Conservation (phyloP, 2,888 invertebrate genomes). For the Pterobdella sp. region DNA sequence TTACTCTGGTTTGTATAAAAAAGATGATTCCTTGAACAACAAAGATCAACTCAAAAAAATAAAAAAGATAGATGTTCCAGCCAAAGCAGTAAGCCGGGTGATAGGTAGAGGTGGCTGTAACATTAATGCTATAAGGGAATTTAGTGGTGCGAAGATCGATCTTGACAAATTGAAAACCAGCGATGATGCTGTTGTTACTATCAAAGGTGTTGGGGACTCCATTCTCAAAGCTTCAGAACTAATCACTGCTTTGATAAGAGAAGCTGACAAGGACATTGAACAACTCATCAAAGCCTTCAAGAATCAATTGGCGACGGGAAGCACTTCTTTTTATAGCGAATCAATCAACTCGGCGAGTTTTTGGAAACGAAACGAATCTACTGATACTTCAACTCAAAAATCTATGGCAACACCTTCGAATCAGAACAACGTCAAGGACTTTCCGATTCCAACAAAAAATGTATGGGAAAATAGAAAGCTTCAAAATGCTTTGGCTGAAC, state of each 20-base stretch:
- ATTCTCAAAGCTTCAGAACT: constrained; percentile 83
- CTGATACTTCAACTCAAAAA: not conserved
- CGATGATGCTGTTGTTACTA: constrained; percentile 72
- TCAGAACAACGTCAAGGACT: not conserved
- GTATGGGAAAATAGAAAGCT: constrained; percentile 36
- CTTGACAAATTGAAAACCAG: constrained; percentile 76
- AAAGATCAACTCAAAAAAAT: constrained; percentile 76
- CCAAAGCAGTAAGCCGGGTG: constrained; percentile 88
- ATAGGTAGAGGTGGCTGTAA: constrained; percentile 95
- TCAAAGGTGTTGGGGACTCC: constrained; percentile 85
- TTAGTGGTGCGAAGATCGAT: constrained; percentile 94
- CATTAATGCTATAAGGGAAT: constrained; percentile 91
- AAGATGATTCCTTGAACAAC: constrained; percentile 62
- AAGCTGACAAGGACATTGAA: constrained; percentile 64
- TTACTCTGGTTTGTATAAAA: not conserved
- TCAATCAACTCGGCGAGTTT: not conserved
- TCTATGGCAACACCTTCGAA: not conserved
- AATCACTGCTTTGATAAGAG: constrained; percentile 83
- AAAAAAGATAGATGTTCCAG: constrained; percentile 87
- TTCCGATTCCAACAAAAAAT: constrained; percentile 21
- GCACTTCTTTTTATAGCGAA: not conserved
- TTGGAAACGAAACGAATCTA: not conserved
- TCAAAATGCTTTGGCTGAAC: constrained; percentile 18
- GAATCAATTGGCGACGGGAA: constrained; percentile 16
- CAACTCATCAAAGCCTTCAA: constrained; percentile 38